These are phyloP conservation scores for Synergus itoensis DNA, from an alignment of 2,888 invertebrate species.

Conservation along the genomic window DNA sequence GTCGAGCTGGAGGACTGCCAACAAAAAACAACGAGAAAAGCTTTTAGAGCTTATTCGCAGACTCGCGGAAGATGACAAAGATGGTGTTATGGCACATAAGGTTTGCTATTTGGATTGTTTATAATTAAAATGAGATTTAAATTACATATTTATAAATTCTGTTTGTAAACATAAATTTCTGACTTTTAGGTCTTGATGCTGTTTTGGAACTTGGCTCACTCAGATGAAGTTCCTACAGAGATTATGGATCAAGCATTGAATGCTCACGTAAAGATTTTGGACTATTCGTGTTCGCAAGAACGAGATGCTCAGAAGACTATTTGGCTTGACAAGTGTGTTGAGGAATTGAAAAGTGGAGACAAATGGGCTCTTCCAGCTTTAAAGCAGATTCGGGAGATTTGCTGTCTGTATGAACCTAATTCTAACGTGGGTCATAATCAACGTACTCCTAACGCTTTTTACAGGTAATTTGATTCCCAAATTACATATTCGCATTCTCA, in stretches of 20 bases:
- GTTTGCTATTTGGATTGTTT: constrained; percentile 76
- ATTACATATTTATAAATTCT: constrained; percentile 24
- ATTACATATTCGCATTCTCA: neutral
- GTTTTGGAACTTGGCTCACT: constrained; percentile 98
- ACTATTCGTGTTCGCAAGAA: constrained; percentile 98
- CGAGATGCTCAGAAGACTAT: constrained; percentile 96
- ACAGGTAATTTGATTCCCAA: constrained; percentile 73
- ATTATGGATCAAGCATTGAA: constrained; percentile 97
- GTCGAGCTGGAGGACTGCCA: constrained; percentile 97
- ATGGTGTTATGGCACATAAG: constrained; percentile 99
- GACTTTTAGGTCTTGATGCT: constrained; percentile 87
- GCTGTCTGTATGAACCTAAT: constrained; percentile 94
- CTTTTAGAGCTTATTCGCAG: constrained; percentile 95
- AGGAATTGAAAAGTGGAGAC: constrained; percentile 92
- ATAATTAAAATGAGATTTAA: constrained; percentile 32
- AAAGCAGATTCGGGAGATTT: constrained; percentile 97
- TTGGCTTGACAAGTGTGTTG: constrained; percentile 98
- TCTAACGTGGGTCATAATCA: constrained; percentile 83
- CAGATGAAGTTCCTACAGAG: constrained; percentile 97
- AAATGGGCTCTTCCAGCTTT: constrained; percentile 96
- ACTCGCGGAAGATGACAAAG: constrained; percentile 98
- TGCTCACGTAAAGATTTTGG: constrained; percentile 97
- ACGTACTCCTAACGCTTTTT: constrained; percentile 81
- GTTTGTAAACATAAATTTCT: constrained; percentile 13
- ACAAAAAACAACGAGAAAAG: constrained; percentile 97